These are phyloP conservation scores for Heliconius hermathena DNA, from an alignment of 1,140 invertebrate genomes.

Conservation along the genomic window DNA sequence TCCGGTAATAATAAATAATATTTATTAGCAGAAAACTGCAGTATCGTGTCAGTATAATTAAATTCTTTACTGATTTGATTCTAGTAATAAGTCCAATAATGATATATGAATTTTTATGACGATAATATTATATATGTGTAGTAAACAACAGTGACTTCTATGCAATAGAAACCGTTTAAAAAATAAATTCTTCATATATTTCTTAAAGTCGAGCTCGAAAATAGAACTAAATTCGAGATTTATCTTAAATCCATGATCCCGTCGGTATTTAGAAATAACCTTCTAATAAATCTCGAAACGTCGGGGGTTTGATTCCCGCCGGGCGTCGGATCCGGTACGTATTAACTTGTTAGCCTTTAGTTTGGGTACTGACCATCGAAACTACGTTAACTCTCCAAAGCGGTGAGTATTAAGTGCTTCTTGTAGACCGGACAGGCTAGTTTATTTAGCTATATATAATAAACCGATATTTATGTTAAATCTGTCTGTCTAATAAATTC, in stretches of 20 bases:
- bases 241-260: conserved; percentile 66
- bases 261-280: conserved; percentile 63
- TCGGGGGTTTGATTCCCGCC: conserved; percentile 70
- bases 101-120: too few species aligned
- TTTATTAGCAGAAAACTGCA: too few species aligned
- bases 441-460: neutral
- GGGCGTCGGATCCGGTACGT: conserved; percentile 53
- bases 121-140: too few species aligned
- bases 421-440: neutral
- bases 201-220: neutral
- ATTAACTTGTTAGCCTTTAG: conserved; percentile 67
- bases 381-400: conserved; percentile 30
- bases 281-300: conserved; percentile 73
- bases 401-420: conserved; percentile 13
- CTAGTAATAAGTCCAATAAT: too few species aligned
- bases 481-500: neutral
- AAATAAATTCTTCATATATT: neutral
- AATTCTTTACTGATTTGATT: too few species aligned
- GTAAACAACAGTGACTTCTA: neutral
- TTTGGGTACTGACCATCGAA: conserved; percentile 55
- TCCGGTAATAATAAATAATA: too few species aligned
- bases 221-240: conserved; percentile 46
- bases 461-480: neutral
- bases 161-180: neutral
- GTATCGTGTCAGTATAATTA: too few species aligned